Conservation (phyloP, 1,140 invertebrate genomes). For the Drosophila orosa region DNA sequence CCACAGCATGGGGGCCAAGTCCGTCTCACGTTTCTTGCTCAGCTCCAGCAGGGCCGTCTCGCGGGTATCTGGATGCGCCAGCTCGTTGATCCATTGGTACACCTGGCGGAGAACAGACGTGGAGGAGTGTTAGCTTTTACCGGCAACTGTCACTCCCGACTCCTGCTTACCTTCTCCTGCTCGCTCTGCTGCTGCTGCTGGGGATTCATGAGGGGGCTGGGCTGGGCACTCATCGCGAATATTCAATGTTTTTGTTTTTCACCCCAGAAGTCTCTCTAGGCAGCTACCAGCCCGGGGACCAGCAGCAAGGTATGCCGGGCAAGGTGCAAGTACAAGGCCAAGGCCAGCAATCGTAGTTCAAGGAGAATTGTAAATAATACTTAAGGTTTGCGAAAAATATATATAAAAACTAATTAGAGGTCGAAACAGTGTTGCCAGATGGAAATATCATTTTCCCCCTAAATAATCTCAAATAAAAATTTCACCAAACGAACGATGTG, state of each 20-base stretch:
- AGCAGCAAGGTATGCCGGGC: not conserved
- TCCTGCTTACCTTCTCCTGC: constrained; percentile 68
- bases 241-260: not conserved
- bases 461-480: too few species aligned
- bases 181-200: constrained; percentile 65
- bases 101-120: constrained; percentile 54
- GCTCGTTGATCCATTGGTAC: constrained; percentile 90
- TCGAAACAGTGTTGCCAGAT: too few species aligned
- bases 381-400: not conserved
- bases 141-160: not conserved
- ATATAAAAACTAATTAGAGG: not conserved
- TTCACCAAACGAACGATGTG: too few species aligned
- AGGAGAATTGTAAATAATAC: not conserved
- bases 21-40: constrained; percentile 98
- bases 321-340: too few species aligned
- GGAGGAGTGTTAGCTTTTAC: not conserved
- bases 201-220: constrained; percentile 77
- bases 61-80: constrained; percentile 96
- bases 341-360: not conserved
- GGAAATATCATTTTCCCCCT: too few species aligned
- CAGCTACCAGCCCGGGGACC: not conserved
- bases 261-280: not conserved
- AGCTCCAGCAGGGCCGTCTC: constrained; percentile 98
- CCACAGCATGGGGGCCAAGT: constrained; percentile 99
- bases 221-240: constrained; percentile 73